These are phyloP conservation scores for Asteroscopus sphinx DNA, from an alignment of 2,888 invertebrate species.

Conservation along the genomic window DNA sequence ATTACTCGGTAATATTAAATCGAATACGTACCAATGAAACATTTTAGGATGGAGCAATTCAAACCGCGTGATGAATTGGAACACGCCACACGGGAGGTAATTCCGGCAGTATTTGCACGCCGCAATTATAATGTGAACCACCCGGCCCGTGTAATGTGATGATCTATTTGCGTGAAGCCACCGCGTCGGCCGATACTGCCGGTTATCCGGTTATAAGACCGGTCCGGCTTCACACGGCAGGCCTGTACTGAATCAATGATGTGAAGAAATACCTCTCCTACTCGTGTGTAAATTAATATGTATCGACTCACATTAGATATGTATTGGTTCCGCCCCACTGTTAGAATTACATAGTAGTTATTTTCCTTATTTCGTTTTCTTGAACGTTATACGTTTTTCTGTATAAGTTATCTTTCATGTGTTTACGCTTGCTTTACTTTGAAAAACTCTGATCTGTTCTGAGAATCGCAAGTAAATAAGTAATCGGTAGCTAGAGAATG, in stretches of 20 bases:
- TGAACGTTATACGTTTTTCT: not conserved
- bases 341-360: constrained; percentile 34
- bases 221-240: not conserved
- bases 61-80: not conserved
- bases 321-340: constrained; percentile 28
- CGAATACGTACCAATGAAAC: too few species aligned
- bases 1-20: too few species aligned
- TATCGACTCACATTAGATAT: constrained; percentile 35
- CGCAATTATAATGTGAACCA: constrained; percentile 28
- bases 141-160: constrained; percentile 17
- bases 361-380: constrained; percentile 30
- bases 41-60: not conserved
- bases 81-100: constrained; percentile 5
- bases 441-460: constrained; percentile 1
- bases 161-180: constrained; percentile 20
- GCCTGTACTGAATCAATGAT: constrained; percentile 23
- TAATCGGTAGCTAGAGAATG: not conserved
- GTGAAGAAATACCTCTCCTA: constrained; percentile 17
- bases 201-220: not conserved
- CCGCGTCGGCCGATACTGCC: not conserved
- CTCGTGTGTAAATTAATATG: constrained; percentile 9
- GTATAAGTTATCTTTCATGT: not conserved
- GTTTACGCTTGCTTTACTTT: not conserved
- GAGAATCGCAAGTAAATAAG: not conserved
- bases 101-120: constrained; percentile 5